Percentiles rank a stretch among this genome's conserved stretches.
These are phyloP conservation scores for Mastigias papua DNA, from an alignment of 30 jellyfish, hydroid and myxozoan species.

Conservation along the genomic window DNA sequence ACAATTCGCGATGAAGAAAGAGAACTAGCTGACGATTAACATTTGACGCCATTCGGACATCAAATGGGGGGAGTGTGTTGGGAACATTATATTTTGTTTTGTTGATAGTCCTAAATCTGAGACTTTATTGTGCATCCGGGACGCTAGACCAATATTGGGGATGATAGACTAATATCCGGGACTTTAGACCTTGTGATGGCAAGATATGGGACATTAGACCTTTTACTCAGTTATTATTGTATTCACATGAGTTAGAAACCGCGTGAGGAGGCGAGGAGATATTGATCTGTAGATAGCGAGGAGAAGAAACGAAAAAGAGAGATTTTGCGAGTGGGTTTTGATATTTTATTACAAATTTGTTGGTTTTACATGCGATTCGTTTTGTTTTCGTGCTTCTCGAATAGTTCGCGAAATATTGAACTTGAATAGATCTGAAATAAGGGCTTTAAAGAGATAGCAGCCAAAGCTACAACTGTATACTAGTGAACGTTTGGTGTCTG, in stretches of 20 bases:
- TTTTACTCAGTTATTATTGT: too few species aligned
- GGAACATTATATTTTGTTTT: background rate
- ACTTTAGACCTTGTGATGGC: background rate
- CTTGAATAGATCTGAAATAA: too few species aligned
- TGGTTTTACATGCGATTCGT: conserved; percentile 19
- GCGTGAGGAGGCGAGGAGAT: too few species aligned
- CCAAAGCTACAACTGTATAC: too few species aligned
- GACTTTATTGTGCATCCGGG: background rate
- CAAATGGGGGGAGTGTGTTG: background rate
- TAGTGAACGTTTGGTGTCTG: too few species aligned
- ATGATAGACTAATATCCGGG: background rate
- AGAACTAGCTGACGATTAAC: background rate
- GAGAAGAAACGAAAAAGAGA: background rate
- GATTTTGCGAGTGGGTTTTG: background rate
- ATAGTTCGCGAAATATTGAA: conserved; percentile 39
- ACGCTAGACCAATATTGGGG: background rate
- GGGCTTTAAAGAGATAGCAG: background rate
- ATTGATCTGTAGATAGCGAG: too few species aligned
- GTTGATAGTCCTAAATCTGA: background rate
- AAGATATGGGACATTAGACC: background rate
- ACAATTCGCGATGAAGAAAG: background rate
- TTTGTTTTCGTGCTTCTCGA: conserved; percentile 25
- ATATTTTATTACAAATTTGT: background rate
- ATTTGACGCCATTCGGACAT: background rate
- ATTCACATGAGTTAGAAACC: background rate